Evolutionary conservation across 2,888 invertebrate genomes (phyloP).

Genomic region (Lithophane socia): DNA sequence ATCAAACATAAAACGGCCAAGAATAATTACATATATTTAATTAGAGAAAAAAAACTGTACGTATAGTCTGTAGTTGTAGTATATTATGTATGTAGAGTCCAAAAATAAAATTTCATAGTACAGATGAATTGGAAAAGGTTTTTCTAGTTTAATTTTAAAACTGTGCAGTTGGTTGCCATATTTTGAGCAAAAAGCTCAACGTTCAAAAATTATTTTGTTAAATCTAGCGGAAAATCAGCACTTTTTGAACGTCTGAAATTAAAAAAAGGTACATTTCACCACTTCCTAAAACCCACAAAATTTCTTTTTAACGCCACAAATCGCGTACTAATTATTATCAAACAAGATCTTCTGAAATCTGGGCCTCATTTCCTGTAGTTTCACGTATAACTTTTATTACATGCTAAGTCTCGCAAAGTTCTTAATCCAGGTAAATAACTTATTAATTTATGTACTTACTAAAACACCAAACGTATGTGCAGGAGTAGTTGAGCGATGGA

Average conservation of each 20-base stretch:
- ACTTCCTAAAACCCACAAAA: neutral
- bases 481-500: constrained; percentile 46
- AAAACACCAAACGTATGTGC: constrained; percentile 38
- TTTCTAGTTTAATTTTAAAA: neutral
- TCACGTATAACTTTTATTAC: neutral
- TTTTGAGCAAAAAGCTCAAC: neutral
- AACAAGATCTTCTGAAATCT: neutral
- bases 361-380: neutral
- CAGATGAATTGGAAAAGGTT: neutral
- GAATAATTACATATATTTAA: too few relatives aligned
- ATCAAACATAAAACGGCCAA: too few relatives aligned
- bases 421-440: constrained; percentile 33
- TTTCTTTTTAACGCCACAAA: neutral
- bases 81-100: too few relatives aligned
- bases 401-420: neutral
- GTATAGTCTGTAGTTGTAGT: too few relatives aligned
- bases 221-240: neutral
- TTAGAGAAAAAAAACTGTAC: too few relatives aligned
- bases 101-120: neutral
- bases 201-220: neutral
- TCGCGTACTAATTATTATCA: neutral
- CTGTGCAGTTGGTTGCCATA: neutral
- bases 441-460: constrained; percentile 40
- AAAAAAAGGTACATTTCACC: neutral
- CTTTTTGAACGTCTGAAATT: neutral